Base-by-base conservation (phyloP, 2,888 invertebrate species). In the Gortyna flavago region DNA sequence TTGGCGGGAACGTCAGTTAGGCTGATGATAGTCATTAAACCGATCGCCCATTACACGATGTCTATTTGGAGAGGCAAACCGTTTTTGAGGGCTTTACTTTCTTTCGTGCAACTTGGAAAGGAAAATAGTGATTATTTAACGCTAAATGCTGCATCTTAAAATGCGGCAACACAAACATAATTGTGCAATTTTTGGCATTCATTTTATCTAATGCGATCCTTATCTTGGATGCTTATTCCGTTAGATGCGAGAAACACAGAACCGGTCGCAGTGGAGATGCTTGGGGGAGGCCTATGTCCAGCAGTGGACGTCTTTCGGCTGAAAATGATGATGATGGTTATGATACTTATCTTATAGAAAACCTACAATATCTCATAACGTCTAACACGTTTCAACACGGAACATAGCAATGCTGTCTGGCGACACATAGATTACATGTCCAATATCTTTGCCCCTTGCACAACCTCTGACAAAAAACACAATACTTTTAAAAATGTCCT, bases 1-100 rank as follows among this genome's bases (percentile, higher is more conserved):
- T 84, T 77, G 82, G 79, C 69, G 74, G 67, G 78, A 64, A 83
- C 85, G 78, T 85, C 85, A 86, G 86, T 86, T 86, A 86, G 72
- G 74, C 51, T 80, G 83, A 86, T 85, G 76, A 66, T 35, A 57
- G 78, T 83, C 87, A 68, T 86, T 83, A 85, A 69, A 73, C 78
- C 76, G 72, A 85, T 85, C 77, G 75, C 21, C 62, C 77, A 83
- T 85, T 83, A 83, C 69, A 67, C 59, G 32, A 54, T 38, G 78
- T 57, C 65, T 66, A 68, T 71, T 72, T 57, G n/a, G 54, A n/a
- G 35, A 61, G 38, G 51, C 57, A 13, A 69, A 35, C 18, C 29
- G 59, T 78, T 84, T 80, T 84, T 65, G 44, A 51, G 21, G 35
- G n/a, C 13, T 67, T 64, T 68, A 25, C 7, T 59, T 66, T 44